Conservation (phyloP, 2,113 vertebrate species). For the Leiothrix lutea region DNA sequence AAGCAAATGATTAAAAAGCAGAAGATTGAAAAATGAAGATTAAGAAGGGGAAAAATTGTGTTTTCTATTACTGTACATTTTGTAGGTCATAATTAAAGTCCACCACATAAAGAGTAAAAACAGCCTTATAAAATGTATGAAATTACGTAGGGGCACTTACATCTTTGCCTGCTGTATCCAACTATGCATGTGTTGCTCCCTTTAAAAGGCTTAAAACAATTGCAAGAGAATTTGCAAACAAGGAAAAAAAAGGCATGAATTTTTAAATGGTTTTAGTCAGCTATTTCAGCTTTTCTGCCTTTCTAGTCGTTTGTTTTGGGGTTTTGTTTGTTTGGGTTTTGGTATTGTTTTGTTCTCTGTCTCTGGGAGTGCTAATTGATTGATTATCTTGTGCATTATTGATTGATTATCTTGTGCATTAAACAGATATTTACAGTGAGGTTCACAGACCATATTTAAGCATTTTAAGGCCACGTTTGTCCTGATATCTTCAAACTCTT, state of each 20-base stretch:
- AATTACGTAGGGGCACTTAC: neutral
- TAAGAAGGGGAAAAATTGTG: conserved; percentile 40
- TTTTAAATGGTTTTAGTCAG: neutral
- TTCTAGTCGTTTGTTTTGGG: neutral
- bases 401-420: neutral
- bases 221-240: neutral
- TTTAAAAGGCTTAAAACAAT: neutral
- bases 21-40: conserved; percentile 63
- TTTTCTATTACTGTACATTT: conserved; percentile 41
- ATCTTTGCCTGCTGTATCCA: neutral
- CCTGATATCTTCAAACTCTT: neutral
- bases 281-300: neutral
- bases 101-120: neutral
- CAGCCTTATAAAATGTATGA: neutral
- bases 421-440: neutral
- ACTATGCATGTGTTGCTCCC: neutral
- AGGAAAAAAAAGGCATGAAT: neutral
- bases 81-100: conserved; percentile 34
- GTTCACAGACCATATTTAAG: neutral
- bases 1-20: conserved; percentile 74
- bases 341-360: rapidly evolving
- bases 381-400: neutral
- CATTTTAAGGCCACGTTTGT: neutral
- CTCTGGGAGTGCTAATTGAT: neutral
- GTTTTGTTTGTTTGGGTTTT: neutral